Evolutionary conservation across 1,140 invertebrate species (phyloP).

Genomic region (Plodia interpunctella): DNA sequence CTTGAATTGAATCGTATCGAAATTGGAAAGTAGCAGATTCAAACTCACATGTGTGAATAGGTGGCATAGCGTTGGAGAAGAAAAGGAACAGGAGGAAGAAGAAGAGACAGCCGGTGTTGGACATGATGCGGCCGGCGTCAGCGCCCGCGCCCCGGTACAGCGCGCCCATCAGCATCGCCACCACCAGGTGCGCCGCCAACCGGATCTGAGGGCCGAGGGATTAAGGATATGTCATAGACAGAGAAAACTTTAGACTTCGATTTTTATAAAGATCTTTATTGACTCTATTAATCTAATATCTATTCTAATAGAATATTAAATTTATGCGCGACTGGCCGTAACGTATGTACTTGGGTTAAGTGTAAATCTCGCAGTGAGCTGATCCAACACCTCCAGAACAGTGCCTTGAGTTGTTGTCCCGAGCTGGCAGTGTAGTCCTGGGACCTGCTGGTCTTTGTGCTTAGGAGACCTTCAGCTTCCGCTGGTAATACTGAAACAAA

Average conservation of each 20-base stretch:
- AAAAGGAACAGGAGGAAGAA: slow-evolving; percentile 91
- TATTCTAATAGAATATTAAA: too few relatives aligned
- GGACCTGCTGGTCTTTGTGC: slow-evolving; percentile 24
- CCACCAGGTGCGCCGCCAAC: slow-evolving; percentile 83
- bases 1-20: too few relatives aligned
- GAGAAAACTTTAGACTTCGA: too few relatives aligned
- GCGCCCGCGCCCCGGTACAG: slow-evolving; percentile 89
- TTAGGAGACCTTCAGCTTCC: slow-evolving; percentile 51
- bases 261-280: too few relatives aligned
- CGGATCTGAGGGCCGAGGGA: slow-evolving; percentile 77
- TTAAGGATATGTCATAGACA: too few relatives aligned
- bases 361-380: slow-evolving; percentile 56
- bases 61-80: slow-evolving; percentile 92
- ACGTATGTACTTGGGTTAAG: slow-evolving; percentile 56
- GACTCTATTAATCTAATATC: too few relatives aligned
- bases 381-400: slow-evolving; percentile 51
- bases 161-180: slow-evolving; percentile 87
- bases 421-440: slow-evolving; percentile 35
- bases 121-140: slow-evolving; percentile 85
- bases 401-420: slow-evolving; percentile 42
- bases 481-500: slow-evolving; percentile 34
- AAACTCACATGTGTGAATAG: slow-evolving; percentile 90
- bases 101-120: slow-evolving; percentile 90
- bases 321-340: too few relatives aligned
- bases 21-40: too few relatives aligned